These are phyloP conservation scores for Erannis defoliaria DNA, from an alignment of 2,888 invertebrate species.

Conservation along the genomic window DNA sequence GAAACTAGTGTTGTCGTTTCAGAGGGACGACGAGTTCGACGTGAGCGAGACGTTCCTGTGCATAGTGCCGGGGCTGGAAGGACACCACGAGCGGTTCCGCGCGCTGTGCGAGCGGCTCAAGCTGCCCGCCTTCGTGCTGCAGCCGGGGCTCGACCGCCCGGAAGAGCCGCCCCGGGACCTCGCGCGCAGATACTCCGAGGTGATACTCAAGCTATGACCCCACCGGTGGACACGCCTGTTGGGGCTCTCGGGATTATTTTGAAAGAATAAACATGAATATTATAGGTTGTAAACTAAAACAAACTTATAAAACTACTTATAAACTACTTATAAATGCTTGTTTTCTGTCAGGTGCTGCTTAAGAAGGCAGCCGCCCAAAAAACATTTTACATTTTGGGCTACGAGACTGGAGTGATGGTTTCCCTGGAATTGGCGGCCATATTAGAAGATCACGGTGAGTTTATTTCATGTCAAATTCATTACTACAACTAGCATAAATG, in stretches of 20 bases:
- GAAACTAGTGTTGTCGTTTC: constrained; percentile 15
- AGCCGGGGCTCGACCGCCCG: constrained; percentile 55
- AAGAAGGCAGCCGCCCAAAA: constrained; percentile 42
- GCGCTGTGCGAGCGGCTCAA: constrained; percentile 60
- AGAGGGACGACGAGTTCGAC: constrained; percentile 62
- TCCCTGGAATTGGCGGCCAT: constrained; percentile 66
- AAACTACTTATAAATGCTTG: too few relatives aligned
- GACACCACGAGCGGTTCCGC: constrained; percentile 55
- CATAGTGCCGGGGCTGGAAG: constrained; percentile 66
- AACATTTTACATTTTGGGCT: constrained; percentile 64
- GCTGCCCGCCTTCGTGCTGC: constrained; percentile 60
- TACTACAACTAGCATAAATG: too few relatives aligned
- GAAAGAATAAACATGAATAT: too few relatives aligned
- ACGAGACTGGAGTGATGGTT: constrained; percentile 61
- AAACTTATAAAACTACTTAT: too few relatives aligned
- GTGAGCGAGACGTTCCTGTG: constrained; percentile 51
- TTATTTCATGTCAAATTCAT: background rate
- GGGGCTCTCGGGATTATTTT: background rate
- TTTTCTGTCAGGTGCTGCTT: background rate
- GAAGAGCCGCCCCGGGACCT: constrained; percentile 52
- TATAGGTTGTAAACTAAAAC: too few relatives aligned
- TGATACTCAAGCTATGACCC: too few relatives aligned
- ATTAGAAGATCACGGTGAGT: constrained; percentile 64
- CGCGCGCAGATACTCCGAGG: constrained; percentile 55
- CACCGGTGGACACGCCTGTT: too few relatives aligned